Base-by-base conservation (phyloP, 2,113 vertebrate species). In the Lepisosteus oculatus region DNA sequence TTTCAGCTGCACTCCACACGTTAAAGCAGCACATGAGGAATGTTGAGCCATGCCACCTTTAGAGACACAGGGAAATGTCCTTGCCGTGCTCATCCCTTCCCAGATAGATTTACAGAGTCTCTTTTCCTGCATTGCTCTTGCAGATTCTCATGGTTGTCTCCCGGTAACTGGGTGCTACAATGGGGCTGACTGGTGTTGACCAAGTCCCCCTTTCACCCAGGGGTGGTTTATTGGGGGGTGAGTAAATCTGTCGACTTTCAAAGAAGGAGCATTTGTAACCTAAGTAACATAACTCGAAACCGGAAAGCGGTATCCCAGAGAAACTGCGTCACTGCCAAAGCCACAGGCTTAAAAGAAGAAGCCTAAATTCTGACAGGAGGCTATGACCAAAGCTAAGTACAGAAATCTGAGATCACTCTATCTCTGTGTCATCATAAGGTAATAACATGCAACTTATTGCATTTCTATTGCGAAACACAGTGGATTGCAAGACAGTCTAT, bases 61-160 rank as follows among this genome's bases (percentile, higher is more conserved):
- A 29, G 29, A 29, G 29, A 29, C 29, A 29, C 29, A 29, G 29
- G 29, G 72, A 77, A 80, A 81, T 47, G 8, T 42, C 42, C 61
- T 72, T 47, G 42, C 55, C 69, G 69, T 77, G 69, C 51, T 72
- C 63, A 61, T 76, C 73, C 71, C 67, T 17, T 6, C 12, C 12
- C 6, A 8, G 54, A 1, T 29, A 29, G 29, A 29, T 29, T 29
- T 45, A 63, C 43, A 71, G 43, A 71, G 72, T 42, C 11, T 8
- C 59, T 17, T 43, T 42, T 17, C 68, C 43, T 44, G 69, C 44
- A 77, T 84, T 86, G 79, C 82, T 61, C 61, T 0, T 2, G 3
- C 41, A 74, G 69, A 84, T 86, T 84, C 82, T 77, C 8, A 3
- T 61, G 7, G 67, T 71, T 55, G 85, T 81, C 75, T 41, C 82